phyloP scores from a whole-genome alignment of 2,113 vertebrate species.

The Heloderma charlesbogerti region DNA sequence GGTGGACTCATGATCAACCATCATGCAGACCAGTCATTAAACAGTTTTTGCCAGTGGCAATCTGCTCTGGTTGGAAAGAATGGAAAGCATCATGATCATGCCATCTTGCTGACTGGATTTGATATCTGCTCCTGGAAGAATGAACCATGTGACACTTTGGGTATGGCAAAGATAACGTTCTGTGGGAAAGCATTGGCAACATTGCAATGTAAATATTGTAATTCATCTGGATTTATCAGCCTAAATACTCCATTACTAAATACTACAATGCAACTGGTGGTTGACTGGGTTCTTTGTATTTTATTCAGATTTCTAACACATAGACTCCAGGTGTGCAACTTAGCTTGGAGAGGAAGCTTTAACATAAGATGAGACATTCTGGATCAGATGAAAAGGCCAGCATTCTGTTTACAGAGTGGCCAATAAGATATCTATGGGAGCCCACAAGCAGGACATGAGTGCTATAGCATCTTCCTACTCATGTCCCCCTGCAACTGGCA shows the following conservation, averaged over 20 bases:
- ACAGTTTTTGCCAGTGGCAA: constrained; percentile 99
- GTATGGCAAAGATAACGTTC: constrained; percentile 69
- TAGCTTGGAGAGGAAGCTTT: background rate
- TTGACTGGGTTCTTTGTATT: background rate
- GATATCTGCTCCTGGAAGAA: constrained; percentile 99
- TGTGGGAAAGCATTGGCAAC: background rate
- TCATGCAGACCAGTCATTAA: constrained; percentile 95
- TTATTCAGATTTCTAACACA: background rate
- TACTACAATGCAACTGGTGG: background rate
- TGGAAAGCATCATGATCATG: constrained; percentile 94
- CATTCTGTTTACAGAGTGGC: no score
- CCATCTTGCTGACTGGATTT: constrained; percentile 93
- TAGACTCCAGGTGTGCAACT: background rate
- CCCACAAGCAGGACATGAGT: no score
- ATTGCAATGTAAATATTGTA: background rate
- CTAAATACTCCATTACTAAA: background rate
- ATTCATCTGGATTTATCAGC: background rate
- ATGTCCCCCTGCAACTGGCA: no score
- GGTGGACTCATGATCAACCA: constrained; percentile 92
- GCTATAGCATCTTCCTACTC: no score
- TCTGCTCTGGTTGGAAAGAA: constrained; percentile 91
- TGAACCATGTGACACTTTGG: constrained; percentile 96
- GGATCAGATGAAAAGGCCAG: no score
- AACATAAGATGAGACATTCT: no score
- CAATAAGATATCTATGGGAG: no score